These are phyloP conservation scores for Drosophila kanekoi DNA, from an alignment of 2,888 invertebrate genomes.

Conservation along the genomic window DNA sequence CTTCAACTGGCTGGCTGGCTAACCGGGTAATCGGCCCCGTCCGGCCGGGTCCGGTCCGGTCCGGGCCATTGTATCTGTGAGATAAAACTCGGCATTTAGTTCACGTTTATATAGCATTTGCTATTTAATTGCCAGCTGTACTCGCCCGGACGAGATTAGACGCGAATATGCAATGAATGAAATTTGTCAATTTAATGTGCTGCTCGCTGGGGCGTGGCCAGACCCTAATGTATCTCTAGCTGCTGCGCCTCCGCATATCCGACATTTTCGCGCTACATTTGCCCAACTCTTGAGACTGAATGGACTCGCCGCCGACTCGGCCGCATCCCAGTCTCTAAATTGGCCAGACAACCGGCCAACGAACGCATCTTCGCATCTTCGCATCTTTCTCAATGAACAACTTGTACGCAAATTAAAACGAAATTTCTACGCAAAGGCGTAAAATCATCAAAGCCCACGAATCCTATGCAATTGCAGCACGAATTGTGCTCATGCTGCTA, in stretches of 20 bases:
- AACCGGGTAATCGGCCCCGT: too few species aligned
- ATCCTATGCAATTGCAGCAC: slow-evolving; percentile 43
- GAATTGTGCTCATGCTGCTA: slow-evolving; percentile 13
- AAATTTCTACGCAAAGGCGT: slow-evolving; percentile 67
- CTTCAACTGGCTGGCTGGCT: slow-evolving; percentile 2
- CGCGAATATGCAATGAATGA: slow-evolving; percentile 65
- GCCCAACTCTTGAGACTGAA: slow-evolving; percentile 55
- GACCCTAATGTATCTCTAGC: slow-evolving; percentile 29
- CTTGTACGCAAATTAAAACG: slow-evolving; percentile 63
- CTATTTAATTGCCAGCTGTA: slow-evolving; percentile 69
- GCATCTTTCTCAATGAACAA: slow-evolving; percentile 51
- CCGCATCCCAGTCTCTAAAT: slow-evolving; percentile 52
- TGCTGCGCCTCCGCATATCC: slow-evolving; percentile 1
- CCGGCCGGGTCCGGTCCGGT: too few species aligned
- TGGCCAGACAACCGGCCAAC: slow-evolving; percentile 54
- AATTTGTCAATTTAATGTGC: slow-evolving; percentile 78
- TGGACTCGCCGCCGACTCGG: slow-evolving; percentile 32
- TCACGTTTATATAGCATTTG: slow-evolving; percentile 16
- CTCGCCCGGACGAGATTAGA: slow-evolving; percentile 37
- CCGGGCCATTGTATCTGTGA: slow-evolving; percentile 17
- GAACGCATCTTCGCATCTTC: too few species aligned
- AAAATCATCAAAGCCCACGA: slow-evolving; percentile 75
- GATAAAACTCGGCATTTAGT: slow-evolving; percentile 6
- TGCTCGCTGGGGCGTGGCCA: slow-evolving; percentile 55
- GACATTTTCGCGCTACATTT: slow-evolving; percentile 50